Conservation (phyloP, 2,888 invertebrate species). For the Thymelicus acteon region DNA sequence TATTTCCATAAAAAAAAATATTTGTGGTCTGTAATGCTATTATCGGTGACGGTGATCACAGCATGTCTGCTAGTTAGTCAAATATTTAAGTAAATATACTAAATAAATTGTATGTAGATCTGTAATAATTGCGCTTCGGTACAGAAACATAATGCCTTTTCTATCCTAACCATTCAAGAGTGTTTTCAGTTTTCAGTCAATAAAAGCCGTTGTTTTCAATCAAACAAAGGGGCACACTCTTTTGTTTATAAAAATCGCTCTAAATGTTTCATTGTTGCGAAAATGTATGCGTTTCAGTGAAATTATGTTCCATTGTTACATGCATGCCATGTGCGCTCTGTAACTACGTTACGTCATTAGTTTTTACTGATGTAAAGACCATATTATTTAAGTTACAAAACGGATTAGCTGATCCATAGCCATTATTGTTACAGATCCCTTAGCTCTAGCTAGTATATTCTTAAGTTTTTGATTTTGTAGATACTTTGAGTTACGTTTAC, state of each 20-base stretch:
- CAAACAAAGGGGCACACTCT: constrained; percentile 3
- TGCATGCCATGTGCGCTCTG: constrained; percentile 36
- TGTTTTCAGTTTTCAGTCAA: constrained; percentile 6
- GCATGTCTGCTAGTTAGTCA: too few species aligned
- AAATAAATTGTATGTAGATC: too few species aligned
- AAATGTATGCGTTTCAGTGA: constrained; percentile 33
- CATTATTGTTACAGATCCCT: too few species aligned
- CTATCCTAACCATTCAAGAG: neutral
- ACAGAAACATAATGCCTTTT: neutral
- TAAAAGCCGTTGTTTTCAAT: constrained; percentile 25
- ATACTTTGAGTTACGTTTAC: too few species aligned
- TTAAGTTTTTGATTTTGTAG: too few species aligned
- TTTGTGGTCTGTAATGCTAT: too few species aligned
- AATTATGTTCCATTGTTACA: constrained; percentile 40
- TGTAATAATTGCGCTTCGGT: neutral
- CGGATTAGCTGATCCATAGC: too few species aligned
- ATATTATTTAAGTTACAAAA: neutral
- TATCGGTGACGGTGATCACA: too few species aligned
- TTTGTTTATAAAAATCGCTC: constrained; percentile 29
- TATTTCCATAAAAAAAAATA: too few species aligned
- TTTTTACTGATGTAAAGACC: constrained; percentile 4
- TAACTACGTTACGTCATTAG: constrained; percentile 39
- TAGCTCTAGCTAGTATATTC: too few species aligned
- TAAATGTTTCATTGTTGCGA: constrained; percentile 33
- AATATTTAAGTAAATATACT: too few species aligned